Conservation (phyloP, 2,797 vertebrate species). For the Pterois miles region DNA sequence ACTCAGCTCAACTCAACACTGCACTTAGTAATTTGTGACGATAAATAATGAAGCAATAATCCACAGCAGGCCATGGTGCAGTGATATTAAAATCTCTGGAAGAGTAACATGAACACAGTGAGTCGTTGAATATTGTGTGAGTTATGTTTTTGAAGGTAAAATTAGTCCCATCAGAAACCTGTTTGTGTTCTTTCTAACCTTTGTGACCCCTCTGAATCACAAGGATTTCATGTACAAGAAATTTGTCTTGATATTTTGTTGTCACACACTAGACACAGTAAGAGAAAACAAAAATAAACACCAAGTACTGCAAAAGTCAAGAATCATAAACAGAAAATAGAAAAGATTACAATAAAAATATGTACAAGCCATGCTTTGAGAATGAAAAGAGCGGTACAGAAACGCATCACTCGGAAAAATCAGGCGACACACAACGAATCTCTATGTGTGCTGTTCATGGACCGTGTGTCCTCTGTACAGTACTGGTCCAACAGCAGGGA, state of each 20-base stretch:
- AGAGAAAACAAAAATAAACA: not conserved
- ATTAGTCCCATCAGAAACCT: not conserved
- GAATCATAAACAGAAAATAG: not conserved
- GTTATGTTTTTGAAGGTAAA: not conserved
- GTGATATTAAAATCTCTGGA: slow-evolving; percentile 41
- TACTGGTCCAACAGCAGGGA: no score
- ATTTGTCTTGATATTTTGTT: no score
- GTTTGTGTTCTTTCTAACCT: not conserved
- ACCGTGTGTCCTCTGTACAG: no score
- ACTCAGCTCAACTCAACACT: slow-evolving; percentile 52
- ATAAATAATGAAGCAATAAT: slow-evolving; percentile 62
- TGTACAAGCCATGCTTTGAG: not conserved
- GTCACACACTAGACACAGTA: not conserved
- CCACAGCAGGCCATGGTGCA: slow-evolving; percentile 31
- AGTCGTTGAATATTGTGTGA: not conserved
- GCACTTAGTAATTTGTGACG: slow-evolving; percentile 54
- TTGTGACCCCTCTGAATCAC: not conserved
- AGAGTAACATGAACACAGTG: slow-evolving; percentile 2
- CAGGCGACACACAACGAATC: no score
- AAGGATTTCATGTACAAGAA: no score
- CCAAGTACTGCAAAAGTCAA: not conserved
- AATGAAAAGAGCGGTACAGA: fast-evolving
- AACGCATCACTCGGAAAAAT: no score
- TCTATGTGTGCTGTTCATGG: no score
- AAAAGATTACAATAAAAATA: not conserved